Evolutionary conservation across 2,888 invertebrate genomes (phyloP).

Genomic region (Meiosimyza platycephala): DNA sequence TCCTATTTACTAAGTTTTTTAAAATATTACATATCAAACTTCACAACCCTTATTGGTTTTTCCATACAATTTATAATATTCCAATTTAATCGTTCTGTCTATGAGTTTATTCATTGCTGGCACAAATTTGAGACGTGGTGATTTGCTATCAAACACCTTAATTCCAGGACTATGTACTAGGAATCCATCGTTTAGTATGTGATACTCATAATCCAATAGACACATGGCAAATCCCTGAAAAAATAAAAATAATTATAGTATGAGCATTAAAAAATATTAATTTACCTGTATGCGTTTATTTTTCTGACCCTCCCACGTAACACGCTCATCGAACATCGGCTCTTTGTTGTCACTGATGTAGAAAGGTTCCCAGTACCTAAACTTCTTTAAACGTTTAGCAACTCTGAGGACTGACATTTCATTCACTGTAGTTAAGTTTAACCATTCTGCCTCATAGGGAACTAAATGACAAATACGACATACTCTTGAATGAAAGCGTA

Average conservation of each 20-base stretch:
- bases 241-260: not conserved
- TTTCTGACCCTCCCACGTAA: slow-evolving; percentile 89
- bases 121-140: slow-evolving; percentile 70
- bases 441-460: slow-evolving; percentile 49
- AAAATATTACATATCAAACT: too few relatives aligned
- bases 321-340: slow-evolving; percentile 87
- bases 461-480: slow-evolving; percentile 50
- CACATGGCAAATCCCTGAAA: slow-evolving; percentile 87
- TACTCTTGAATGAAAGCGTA: slow-evolving; percentile 49
- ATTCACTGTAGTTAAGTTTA: slow-evolving; percentile 36
- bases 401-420: slow-evolving; percentile 72
- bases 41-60: slow-evolving; percentile 65
- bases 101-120: slow-evolving; percentile 71
- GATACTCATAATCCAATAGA: slow-evolving; percentile 87
- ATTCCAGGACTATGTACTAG: slow-evolving; percentile 90
- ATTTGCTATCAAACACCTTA: slow-evolving; percentile 80
- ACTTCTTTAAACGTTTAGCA: slow-evolving; percentile 77
- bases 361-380: slow-evolving; percentile 89
- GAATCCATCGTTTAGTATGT: slow-evolving; percentile 89
- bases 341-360: slow-evolving; percentile 90
- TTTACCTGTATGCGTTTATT: slow-evolving; percentile 61
- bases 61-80: slow-evolving; percentile 83
- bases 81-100: slow-evolving; percentile 79
- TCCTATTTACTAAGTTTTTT: not conserved
- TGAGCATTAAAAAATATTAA: not conserved